Evolutionary conservation across 2,113 vertebrate genomes (phyloP), one percentile per base, ranked within the genome.

Genomic region (Prionailurus viverrinus): DNA sequence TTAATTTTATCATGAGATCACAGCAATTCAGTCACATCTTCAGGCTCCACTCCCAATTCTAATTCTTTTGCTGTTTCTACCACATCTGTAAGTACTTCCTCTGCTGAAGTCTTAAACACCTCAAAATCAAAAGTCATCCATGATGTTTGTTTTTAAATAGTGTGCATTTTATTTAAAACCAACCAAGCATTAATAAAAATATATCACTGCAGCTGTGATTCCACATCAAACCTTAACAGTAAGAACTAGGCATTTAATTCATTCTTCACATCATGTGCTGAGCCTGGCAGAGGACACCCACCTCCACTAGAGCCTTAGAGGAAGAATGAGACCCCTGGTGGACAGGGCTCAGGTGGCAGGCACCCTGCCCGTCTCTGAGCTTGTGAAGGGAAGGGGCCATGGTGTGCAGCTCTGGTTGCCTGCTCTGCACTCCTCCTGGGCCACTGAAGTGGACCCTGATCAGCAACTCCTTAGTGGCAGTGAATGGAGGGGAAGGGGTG

Each of bases 81-180:
- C 36, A 39, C 36, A n/a, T 25, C 69, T 73, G 25, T 27, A 76
- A 76, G 14, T 29, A 45, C 73, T 48, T 48, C 73, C 25, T 29
- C 73, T 11, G 11, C 41, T 76, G 73, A 48, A 76, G 3, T 76
- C 73, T 76, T 76, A 25, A 76, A 76, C 41, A 76, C 73, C 73
- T 76, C 73, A 76, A 76, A 76, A 41, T 76, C 73, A 76, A 48
- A 76, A 29, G 25, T 76, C 41, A 76, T 45, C 73, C 25, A 2
- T 76, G 73, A 76, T 41, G 7, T 74, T 45, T 73, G 16, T 45
- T 45, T 73, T 71, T 71, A 41, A 98, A 98, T 91, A 98, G 53
- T 93, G 78, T 96, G 97, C 97, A 93, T 68, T 97, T 97, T 96
- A 89, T 97, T 98, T 96, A 97, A 98, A 98, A 98, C 93, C 97